These are phyloP conservation scores for Acrocephalus scirpaceus DNA, from an alignment of 2,797 vertebrate species.

Conservation along the genomic window DNA sequence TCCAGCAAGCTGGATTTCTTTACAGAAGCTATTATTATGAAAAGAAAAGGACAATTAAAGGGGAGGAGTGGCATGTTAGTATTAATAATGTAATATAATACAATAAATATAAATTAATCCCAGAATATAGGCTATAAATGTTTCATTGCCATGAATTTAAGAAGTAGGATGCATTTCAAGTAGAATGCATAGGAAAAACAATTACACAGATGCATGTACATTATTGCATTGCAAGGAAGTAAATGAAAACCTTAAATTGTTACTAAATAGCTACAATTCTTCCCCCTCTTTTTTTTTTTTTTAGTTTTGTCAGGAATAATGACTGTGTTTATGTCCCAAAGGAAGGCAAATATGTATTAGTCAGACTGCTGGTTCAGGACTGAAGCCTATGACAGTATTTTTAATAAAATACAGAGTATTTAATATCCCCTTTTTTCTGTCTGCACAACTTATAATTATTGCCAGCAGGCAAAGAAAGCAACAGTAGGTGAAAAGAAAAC, in stretches of 20 bases:
- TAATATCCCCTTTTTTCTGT: slow-evolving; percentile 74
- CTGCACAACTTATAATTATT: slow-evolving; percentile 74
- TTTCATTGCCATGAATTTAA: slow-evolving; percentile 19
- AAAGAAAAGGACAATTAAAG: slow-evolving; percentile 30
- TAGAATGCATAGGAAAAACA: slow-evolving; percentile 33
- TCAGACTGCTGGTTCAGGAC: slow-evolving; percentile 58
- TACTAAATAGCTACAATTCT: slow-evolving; percentile 39
- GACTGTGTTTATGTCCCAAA: slow-evolving; percentile 64
- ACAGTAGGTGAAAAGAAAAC: neutral
- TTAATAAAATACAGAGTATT: slow-evolving; percentile 76
- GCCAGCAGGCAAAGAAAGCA: slow-evolving; percentile 50
- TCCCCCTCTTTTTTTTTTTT: accelerated
- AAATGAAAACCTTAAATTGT: slow-evolving; percentile 58
- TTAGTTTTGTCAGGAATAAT: slow-evolving; percentile 56
- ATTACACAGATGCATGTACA: slow-evolving; percentile 43
- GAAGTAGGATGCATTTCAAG: slow-evolving; percentile 5
- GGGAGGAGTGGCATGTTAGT: neutral
- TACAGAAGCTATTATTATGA: neutral
- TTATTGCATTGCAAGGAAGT: slow-evolving; percentile 34
- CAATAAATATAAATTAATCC: slow-evolving; percentile 7
- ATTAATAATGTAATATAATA: slow-evolving; percentile 22
- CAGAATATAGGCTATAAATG: slow-evolving; percentile 16
- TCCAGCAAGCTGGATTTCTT: neutral
- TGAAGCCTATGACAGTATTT: slow-evolving; percentile 71
- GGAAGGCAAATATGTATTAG: slow-evolving; percentile 71